These are phyloP conservation scores for Spisula solida DNA, from an alignment of 2,888 invertebrate species.

Conservation along the genomic window DNA sequence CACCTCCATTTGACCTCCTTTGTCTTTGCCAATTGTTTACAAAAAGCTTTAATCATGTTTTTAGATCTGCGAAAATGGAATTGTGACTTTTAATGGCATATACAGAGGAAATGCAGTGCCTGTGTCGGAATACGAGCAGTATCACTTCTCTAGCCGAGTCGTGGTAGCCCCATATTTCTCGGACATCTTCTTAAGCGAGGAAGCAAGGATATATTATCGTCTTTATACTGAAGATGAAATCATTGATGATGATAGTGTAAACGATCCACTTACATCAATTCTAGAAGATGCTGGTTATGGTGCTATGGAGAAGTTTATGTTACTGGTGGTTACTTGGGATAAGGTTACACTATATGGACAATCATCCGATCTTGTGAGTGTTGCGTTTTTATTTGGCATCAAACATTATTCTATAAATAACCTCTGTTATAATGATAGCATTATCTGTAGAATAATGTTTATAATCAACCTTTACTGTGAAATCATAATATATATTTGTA, in stretches of 20 bases:
- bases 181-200: background rate
- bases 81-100: slow-evolving; percentile 45
- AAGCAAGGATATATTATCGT: background rate
- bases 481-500: no score
- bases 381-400: no score
- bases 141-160: background rate
- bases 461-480: no score
- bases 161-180: slow-evolving; percentile 29
- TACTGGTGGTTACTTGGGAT: slow-evolving; percentile 29
- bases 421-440: no score
- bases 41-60: background rate
- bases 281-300: slow-evolving; percentile 28
- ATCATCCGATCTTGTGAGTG: background rate
- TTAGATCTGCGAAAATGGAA: slow-evolving; percentile 58
- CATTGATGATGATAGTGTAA: background rate
- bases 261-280: background rate
- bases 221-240: slow-evolving; percentile 10
- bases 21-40: no score
- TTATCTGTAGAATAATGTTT: no score
- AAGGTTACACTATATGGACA: slow-evolving; percentile 25
- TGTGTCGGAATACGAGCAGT: background rate
- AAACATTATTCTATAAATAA: no score
- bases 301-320: slow-evolving; percentile 21
- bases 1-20: no score
- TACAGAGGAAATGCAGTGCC: slow-evolving; percentile 42